Evolutionary conservation across 2,797 vertebrate genomes (phyloP).

Genomic region (Nyctibius grandis): DNA sequence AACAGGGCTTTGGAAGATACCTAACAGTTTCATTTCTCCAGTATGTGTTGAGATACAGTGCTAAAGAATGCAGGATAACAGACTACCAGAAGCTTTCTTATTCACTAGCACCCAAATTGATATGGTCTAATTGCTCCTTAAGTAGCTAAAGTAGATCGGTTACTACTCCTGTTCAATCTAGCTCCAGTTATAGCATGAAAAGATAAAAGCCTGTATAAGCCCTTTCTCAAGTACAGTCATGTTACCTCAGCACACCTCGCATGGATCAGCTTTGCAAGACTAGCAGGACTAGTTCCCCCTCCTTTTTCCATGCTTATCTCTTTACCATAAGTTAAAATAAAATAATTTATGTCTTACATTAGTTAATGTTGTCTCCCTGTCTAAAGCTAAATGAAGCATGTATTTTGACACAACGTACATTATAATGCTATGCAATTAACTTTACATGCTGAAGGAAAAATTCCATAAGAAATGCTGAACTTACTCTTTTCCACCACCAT

Average conservation of each 20-base stretch:
- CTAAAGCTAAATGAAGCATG: not conserved
- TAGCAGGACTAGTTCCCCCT: not conserved
- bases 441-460: not conserved
- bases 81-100: not conserved
- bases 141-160: not conserved
- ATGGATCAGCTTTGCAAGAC: not conserved
- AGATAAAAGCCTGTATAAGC: not conserved
- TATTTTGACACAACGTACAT: not conserved
- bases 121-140: not conserved
- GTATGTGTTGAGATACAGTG: not conserved
- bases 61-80: not conserved
- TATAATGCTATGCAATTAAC: not conserved
- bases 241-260: not conserved
- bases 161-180: rapidly evolving
- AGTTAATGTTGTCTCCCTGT: not conserved
- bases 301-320: not conserved
- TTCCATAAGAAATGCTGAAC: not conserved
- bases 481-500: not conserved
- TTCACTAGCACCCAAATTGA: not conserved
- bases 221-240: not conserved
- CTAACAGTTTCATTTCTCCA: not conserved
- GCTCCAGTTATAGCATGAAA: not conserved
- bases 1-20: not conserved
- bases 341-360: not conserved
- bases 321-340: not conserved